Conservation (phyloP, 2,888 invertebrate species). For the Iphiclides podalirius region DNA sequence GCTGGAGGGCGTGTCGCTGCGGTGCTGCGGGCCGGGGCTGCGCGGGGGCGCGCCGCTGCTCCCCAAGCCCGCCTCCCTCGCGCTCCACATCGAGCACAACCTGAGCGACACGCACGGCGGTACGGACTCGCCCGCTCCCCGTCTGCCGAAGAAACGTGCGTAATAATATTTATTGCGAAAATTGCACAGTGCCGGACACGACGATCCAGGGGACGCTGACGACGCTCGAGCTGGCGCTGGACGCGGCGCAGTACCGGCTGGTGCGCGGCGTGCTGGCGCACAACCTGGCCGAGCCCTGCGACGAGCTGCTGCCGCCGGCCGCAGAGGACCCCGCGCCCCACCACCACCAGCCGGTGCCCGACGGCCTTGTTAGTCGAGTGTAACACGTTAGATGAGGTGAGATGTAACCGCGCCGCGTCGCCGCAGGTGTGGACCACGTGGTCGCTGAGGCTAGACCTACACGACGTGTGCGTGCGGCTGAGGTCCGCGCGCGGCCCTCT, state of each 20-base stretch:
- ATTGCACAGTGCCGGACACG: constrained; percentile 85
- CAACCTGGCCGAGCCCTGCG: constrained; percentile 91
- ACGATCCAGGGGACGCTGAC: constrained; percentile 91
- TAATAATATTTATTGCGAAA: not conserved
- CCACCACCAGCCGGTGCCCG: constrained; percentile 15
- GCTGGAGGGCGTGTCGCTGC: constrained; percentile 87
- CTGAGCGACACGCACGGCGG: constrained; percentile 82
- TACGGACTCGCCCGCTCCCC: too few relatives aligned
- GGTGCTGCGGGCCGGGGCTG: constrained; percentile 73
- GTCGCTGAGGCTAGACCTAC: constrained; percentile 89
- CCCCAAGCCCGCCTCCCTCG: constrained; percentile 89
- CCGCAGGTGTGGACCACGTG: constrained; percentile 86
- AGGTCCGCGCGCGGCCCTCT: constrained; percentile 83
- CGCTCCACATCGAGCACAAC: constrained; percentile 91
- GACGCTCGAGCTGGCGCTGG: constrained; percentile 90
- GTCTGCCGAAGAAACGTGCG: too few relatives aligned
- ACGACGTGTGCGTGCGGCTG: constrained; percentile 90
- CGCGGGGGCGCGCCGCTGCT: constrained; percentile 86
- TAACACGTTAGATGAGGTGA: too few relatives aligned
- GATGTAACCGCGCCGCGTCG: too few relatives aligned
- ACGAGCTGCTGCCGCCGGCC: constrained; percentile 45
- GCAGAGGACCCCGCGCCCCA: constrained; percentile 27
- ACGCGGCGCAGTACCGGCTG: constrained; percentile 91
- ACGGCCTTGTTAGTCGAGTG: too few relatives aligned
- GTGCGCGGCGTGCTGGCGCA: constrained; percentile 92